These are phyloP conservation scores for Chloropsis hardwickii DNA, from an alignment of 2,113 vertebrate species.

Conservation along the genomic window DNA sequence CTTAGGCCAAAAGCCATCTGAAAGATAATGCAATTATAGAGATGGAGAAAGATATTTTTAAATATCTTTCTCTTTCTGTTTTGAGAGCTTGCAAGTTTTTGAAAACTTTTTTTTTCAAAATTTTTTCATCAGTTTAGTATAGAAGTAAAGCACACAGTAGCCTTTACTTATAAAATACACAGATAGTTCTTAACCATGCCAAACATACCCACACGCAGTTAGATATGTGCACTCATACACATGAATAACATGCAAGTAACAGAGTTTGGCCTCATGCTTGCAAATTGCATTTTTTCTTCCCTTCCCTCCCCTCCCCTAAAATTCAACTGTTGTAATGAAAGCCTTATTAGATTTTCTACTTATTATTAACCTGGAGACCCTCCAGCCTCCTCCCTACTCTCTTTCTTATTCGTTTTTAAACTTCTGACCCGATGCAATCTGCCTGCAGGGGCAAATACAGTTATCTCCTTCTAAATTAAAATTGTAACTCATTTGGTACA, in stretches of 20 bases:
- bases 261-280: slow-evolving; percentile 85
- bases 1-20: neutral
- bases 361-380: slow-evolving; percentile 77
- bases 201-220: neutral
- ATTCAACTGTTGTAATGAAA: slow-evolving; percentile 72
- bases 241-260: neutral
- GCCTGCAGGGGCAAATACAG: slow-evolving; percentile 72
- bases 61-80: neutral
- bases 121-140: neutral
- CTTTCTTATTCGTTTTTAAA: slow-evolving; percentile 80
- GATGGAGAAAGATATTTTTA: neutral
- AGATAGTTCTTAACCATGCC: neutral
- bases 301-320: slow-evolving; percentile 47
- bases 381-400: slow-evolving; percentile 66
- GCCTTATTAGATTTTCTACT: slow-evolving; percentile 74
- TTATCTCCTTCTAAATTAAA: slow-evolving; percentile 83
- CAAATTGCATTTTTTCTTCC: slow-evolving; percentile 91
- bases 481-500: slow-evolving; percentile 75
- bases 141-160: neutral
- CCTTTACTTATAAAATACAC: neutral
- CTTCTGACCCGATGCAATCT: slow-evolving; percentile 80
- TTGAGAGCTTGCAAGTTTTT: neutral
- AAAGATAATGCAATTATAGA: neutral
- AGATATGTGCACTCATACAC: neutral
- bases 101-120: neutral